Evolutionary conservation across 1,140 invertebrate species (phyloP), one percentile per base, ranked within the genome.

Genomic region (Polyergus mexicanus): DNA sequence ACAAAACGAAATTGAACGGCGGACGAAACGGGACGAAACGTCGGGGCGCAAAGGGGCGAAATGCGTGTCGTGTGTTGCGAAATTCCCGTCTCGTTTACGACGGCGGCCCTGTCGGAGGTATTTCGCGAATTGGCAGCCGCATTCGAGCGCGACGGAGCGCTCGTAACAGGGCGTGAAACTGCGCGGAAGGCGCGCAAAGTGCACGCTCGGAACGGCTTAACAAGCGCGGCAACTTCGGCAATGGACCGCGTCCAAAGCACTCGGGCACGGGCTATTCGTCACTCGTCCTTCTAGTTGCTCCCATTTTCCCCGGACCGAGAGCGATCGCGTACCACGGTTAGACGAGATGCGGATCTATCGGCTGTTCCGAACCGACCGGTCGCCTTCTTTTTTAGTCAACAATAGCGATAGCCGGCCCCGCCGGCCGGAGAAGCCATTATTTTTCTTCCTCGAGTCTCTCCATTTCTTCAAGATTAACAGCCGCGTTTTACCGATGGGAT

Each of bases 131-230:
- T 88, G 54, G 65, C 41, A 60, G 68, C 85, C 71, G 54, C 11
- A 74, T 54, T 58, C 38, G 62, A n/a, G 19, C 60, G 56, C 22
- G 62, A 77, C 65, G 83, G 72, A 22, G 25, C 16, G 56, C 44
- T 22, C 54, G 87, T 71, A 44, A 56, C 69, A 41, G 62, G 65
- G 65, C 51, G 83, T 76, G 86, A 88, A 86, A 89, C 56, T 86
- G 72, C 83, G 69, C 69, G 75, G 60, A 77, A 77, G 65, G 86
- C 71, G 76, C 71, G 76, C 76, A 66, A 83, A 83, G 51, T 63
- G 19, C 65, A 83, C 44, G 28, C 77, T 83, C 81, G 72, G 60
- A 89, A 83, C 25, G 68, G 84, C 63, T 86, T 86, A 81, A 78
- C 86, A 85, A 85, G 83, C 74, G 19, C 47, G 56, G 56, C 35